Conservation (phyloP, 2,888 invertebrate species). For the Leptothorax acervorum region DNA sequence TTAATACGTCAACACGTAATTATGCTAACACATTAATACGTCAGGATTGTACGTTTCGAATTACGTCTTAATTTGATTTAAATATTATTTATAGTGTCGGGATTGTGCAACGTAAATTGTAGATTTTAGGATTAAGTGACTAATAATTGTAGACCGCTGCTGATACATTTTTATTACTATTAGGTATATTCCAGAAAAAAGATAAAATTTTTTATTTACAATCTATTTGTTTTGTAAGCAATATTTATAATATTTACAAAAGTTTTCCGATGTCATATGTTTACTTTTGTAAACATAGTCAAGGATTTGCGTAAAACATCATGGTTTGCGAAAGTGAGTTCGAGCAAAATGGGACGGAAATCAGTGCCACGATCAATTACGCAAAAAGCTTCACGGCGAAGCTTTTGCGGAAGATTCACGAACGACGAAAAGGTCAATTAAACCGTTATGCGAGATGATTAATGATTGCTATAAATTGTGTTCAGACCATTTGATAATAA, state of each 20-base stretch:
- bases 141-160: not conserved
- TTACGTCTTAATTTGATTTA: not conserved
- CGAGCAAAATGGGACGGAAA: slow-evolving; percentile 14
- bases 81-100: not conserved
- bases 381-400: not conserved
- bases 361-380: not conserved
- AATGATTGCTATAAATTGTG: slow-evolving; percentile 15
- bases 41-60: not conserved
- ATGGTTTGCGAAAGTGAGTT: not conserved
- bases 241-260: not conserved
- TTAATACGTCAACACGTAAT: not conserved
- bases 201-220: not conserved
- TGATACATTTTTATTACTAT: not conserved
- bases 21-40: not conserved
- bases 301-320: not conserved
- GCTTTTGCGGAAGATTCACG: not conserved
- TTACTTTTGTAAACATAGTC: not conserved
- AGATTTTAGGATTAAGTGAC: not conserved
- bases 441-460: slow-evolving; percentile 4
- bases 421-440: slow-evolving; percentile 1
- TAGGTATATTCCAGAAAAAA: not conserved
- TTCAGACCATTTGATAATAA: slow-evolving; percentile 11
- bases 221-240: not conserved
- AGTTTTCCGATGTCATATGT: not conserved
- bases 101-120: not conserved